phyloP scores from a whole-genome alignment of 2,888 invertebrate species.

The Trachelus iudaicus region DNA sequence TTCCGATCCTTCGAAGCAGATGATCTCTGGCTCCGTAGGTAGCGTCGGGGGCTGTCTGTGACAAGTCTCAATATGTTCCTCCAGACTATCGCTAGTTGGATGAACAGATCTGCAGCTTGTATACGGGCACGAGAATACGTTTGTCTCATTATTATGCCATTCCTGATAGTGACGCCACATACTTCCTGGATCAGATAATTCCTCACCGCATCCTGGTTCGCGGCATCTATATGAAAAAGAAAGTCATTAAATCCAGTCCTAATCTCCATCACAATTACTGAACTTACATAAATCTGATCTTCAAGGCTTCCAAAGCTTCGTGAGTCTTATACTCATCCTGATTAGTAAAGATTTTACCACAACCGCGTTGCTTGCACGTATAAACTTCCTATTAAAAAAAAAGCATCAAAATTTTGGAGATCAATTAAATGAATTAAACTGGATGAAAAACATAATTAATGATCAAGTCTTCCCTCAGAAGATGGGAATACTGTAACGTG shows the following conservation, averaged over 20 bases:
- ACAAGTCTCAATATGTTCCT: conserved; percentile 60
- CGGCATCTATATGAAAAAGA: conserved; percentile 46
- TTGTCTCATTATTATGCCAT: conserved; percentile 61
- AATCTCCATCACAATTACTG: not conserved
- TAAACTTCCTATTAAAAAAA: conserved; percentile 55
- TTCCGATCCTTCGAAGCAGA: conserved; percentile 59
- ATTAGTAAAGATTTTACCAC: conserved; percentile 61
- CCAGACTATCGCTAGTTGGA: conserved; percentile 53
- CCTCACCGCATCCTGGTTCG: conserved; percentile 62
- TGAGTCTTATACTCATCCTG: conserved; percentile 61
- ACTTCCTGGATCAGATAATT: conserved; percentile 61
- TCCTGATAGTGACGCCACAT: conserved; percentile 65
- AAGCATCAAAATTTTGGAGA: conserved; percentile 5
- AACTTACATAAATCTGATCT: conserved; percentile 60
- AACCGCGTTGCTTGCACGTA: conserved; percentile 60
- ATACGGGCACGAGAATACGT: conserved; percentile 59
- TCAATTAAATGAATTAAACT: not conserved
- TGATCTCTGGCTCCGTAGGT: conserved; percentile 61
- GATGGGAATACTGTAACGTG: conserved; percentile 5
- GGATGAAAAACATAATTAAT: not conserved
- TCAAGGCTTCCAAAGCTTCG: conserved; percentile 58
- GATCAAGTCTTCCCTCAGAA: not conserved
- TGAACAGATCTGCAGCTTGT: conserved; percentile 59
- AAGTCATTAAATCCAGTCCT: not conserved
- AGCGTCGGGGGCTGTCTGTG: conserved; percentile 57